These are phyloP conservation scores for Pomatostomus ruficeps DNA, from an alignment of 2,113 vertebrate species.

Conservation along the genomic window DNA sequence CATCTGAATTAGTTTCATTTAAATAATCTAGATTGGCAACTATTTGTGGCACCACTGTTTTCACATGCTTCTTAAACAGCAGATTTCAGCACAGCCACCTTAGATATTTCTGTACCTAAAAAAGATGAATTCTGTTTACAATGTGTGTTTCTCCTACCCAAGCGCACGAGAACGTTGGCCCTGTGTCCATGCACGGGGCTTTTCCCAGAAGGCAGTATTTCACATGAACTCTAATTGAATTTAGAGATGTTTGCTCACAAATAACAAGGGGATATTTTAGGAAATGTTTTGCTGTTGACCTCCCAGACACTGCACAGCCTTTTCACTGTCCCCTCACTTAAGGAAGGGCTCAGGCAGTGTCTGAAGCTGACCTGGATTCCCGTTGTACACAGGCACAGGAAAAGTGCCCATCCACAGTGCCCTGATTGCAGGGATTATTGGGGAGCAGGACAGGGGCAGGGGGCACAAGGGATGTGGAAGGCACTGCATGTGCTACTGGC, in stretches of 20 bases:
- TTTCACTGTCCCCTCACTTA: background rate
- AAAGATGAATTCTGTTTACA: background rate
- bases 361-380: background rate
- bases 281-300: background rate
- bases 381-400: background rate
- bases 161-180: background rate
- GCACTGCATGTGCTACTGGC: background rate
- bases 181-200: background rate
- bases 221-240: background rate
- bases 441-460: background rate
- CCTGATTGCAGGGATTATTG: background rate
- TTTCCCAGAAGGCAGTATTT: background rate
- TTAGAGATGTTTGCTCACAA: background rate
- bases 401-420: background rate
- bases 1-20: background rate
- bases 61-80: background rate
- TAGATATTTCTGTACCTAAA: background rate
- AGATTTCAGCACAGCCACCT: background rate
- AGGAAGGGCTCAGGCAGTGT: background rate
- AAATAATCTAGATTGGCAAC: background rate
- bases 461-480: background rate
- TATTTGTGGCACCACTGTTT: background rate
- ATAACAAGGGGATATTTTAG: background rate
- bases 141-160: background rate
- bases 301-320: background rate